Conservation (phyloP, 2,113 vertebrate genomes). For the Osmerus eperlanus region DNA sequence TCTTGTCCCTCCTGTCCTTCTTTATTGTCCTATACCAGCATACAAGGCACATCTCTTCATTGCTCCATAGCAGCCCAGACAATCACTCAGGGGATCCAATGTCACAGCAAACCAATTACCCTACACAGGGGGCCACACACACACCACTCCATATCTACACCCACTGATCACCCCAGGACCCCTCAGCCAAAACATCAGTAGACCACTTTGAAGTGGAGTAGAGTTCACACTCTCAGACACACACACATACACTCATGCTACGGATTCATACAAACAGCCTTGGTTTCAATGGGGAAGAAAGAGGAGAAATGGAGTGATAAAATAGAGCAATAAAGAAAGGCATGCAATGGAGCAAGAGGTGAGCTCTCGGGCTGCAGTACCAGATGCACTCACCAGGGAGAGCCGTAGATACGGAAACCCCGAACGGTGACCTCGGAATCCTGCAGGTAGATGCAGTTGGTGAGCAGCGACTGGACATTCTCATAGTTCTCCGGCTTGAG, state of each 20-base stretch:
- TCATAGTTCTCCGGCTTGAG: constrained; percentile 96
- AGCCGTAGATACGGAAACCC: constrained; percentile 91
- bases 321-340: background rate
- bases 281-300: background rate
- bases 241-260: background rate
- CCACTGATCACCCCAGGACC: background rate
- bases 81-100: constrained; percentile 39
- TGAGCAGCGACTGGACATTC: constrained; percentile 93
- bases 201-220: background rate
- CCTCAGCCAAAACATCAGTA: constrained; percentile 10
- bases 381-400: constrained; percentile 85
- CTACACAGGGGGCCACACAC: constrained; percentile 15
- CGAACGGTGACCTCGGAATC: constrained; percentile 93
- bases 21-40: background rate
- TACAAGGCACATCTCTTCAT: constrained; percentile 33
- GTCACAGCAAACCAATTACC: constrained; percentile 51
- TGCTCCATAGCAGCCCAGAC: constrained; percentile 18
- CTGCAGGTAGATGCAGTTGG: constrained; percentile 98
- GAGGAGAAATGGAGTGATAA: background rate
- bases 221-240: background rate
- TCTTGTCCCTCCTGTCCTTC: constrained; percentile 12
- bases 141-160: background rate
- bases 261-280: background rate
- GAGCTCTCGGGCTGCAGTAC: background rate
- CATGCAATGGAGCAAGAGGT: too few relatives aligned